Conservation (phyloP, 2,797 vertebrate species). For the Pygocentrus nattereri region DNA sequence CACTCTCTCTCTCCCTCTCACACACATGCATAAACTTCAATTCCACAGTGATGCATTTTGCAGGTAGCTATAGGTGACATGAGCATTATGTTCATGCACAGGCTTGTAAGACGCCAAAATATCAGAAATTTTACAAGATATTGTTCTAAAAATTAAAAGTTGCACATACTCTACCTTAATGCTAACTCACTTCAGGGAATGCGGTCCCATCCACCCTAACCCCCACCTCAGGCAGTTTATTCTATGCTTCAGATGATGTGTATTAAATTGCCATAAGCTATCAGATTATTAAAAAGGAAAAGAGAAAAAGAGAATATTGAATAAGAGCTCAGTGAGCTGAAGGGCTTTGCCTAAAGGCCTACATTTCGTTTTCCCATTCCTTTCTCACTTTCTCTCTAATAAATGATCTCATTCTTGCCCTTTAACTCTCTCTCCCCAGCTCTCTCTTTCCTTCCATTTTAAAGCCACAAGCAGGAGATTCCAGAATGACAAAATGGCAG, state of each 20-base stretch:
- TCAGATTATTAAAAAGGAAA: slow-evolving; percentile 35
- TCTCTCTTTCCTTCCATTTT: slow-evolving; percentile 44
- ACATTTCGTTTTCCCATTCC: background rate
- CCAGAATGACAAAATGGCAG: slow-evolving; percentile 24
- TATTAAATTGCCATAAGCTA: slow-evolving; percentile 39
- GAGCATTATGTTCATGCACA: no score
- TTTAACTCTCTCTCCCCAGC: slow-evolving; percentile 15
- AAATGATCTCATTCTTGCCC: background rate
- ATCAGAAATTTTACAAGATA: background rate
- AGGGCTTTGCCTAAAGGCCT: background rate
- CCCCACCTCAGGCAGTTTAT: slow-evolving; percentile 29
- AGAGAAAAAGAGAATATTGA: slow-evolving; percentile 15
- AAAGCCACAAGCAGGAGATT: slow-evolving; percentile 47
- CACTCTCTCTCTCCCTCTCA: no score
- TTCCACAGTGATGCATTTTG: no score
- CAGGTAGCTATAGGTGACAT: no score
- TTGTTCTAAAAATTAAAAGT: background rate
- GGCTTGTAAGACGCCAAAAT: no score
- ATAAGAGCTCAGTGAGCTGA: background rate
- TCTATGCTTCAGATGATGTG: slow-evolving; percentile 34
- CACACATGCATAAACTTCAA: no score
- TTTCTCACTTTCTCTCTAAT: background rate
- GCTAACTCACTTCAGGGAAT: background rate
- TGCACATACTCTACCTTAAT: background rate
- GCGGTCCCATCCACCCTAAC: background rate